Evolutionary conservation across 2,113 vertebrate genomes (phyloP), one percentile per base, ranked within the genome.

Genomic region (Prionailurus bengalensis): DNA sequence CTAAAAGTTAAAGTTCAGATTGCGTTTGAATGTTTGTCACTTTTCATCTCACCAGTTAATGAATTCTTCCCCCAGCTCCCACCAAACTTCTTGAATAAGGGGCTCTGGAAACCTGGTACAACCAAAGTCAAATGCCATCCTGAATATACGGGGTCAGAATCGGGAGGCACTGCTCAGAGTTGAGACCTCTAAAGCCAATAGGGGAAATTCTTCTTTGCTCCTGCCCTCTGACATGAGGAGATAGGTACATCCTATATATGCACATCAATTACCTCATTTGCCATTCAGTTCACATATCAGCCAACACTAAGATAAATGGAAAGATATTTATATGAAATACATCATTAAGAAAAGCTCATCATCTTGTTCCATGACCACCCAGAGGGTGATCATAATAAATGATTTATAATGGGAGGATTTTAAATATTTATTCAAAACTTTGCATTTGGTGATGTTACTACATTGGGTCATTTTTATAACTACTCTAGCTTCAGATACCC

Each of bases 1-100:
- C 33, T 94, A 74, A 51, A 93, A 97, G 95, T 66, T 73, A 91
- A 96, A 95, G 95, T 94, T 97, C 83, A 94, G 55, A 84, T 94
- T 90, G 61, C 81, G 82, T 93, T 97, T 81, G 87, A 89, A 87
- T 74, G 71, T 87, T 93, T 45, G 51, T 96, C 90, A 65, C 51
- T 95, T 97, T 96, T 63, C 61, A 84, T 76, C 90, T 94, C 51
- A 63, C n/a, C 58, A 51, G 42, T 12, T 82, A 93, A 95, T 58
- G 42, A 31, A 48, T 31, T 15, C 27, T 39, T 76, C 36, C 33
- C 31, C 3, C 2, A 39, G 39, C 21, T 58, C 63, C 68, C 63
- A 74, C 12, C 7, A 11, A 74, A 6, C 13, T 11, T 19, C 10
- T 87, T 23, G 65, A 55, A 27, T 11, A 31, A 53, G 29, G 23